These are phyloP conservation scores for Mesopsocus fuscifrons DNA, from an alignment of 2,888 invertebrate species.

Conservation along the genomic window DNA sequence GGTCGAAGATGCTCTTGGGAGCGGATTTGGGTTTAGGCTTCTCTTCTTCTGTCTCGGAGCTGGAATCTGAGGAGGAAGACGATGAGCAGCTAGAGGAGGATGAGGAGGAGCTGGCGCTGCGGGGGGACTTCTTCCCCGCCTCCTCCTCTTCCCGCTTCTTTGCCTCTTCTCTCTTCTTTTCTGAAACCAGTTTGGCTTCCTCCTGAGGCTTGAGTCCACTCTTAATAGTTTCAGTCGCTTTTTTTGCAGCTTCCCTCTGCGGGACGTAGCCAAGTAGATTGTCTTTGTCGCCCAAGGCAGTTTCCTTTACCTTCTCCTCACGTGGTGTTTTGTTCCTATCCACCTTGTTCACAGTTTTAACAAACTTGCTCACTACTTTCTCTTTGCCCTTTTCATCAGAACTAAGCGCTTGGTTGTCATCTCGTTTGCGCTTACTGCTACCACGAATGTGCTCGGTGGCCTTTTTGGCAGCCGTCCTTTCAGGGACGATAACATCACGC, in stretches of 20 bases:
- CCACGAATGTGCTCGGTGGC: slow-evolving; percentile 67
- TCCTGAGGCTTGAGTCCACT: slow-evolving; percentile 36
- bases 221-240: slow-evolving; percentile 78
- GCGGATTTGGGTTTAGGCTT: slow-evolving; percentile 10
- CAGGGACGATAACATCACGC: slow-evolving; percentile 75
- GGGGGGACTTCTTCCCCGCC: slow-evolving; percentile 18
- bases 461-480: slow-evolving; percentile 77
- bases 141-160: slow-evolving; percentile 17
- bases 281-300: neutral
- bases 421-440: slow-evolving; percentile 22
- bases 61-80: slow-evolving; percentile 27
- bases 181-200: slow-evolving; percentile 14
- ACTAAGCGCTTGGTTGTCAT: slow-evolving; percentile 13
- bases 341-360: neutral
- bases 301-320: slow-evolving; percentile 8
- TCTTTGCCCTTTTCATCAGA: slow-evolving; percentile 19
- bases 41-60: slow-evolving; percentile 37
- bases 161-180: slow-evolving; percentile 15
- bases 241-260: slow-evolving; percentile 77
- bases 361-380: neutral
- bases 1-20: slow-evolving; percentile 17
- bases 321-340: neutral
- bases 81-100: slow-evolving; percentile 29
- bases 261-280: slow-evolving; percentile 61
- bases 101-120: slow-evolving; percentile 29